These are phyloP conservation scores for Aphidius ervi DNA, from an alignment of 1,140 invertebrate genomes.

Conservation along the genomic window DNA sequence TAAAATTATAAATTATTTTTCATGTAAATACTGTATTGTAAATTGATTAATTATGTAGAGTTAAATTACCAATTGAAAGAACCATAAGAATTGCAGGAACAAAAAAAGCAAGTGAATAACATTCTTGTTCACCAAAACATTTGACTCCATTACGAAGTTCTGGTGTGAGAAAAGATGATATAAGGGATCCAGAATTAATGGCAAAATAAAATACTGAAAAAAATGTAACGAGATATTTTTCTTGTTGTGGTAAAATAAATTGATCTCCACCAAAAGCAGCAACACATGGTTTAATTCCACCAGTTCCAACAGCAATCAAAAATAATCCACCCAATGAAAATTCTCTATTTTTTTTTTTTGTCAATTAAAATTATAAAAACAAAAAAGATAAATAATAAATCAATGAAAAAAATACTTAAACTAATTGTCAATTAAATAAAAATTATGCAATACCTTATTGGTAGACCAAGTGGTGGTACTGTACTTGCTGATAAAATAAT, in stretches of 20 bases:
- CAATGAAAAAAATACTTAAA: background rate
- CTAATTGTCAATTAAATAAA: no score
- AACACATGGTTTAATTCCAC: conserved; percentile 97
- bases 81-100: conserved; percentile 85
- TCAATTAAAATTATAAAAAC: conserved; percentile 34
- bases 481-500: conserved; percentile 70
- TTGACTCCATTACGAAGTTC: conserved; percentile 75
- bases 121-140: conserved; percentile 77
- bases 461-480: conserved; percentile 58
- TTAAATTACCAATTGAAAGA: conserved; percentile 68
- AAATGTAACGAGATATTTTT: conserved; percentile 72
- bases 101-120: conserved; percentile 89
- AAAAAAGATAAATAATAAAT: conserved; percentile 3
- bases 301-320: conserved; percentile 85
- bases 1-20: background rate
- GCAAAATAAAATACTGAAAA: conserved; percentile 94
- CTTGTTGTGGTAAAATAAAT: conserved; percentile 77
- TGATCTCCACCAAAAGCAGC: conserved; percentile 97
- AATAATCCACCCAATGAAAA: conserved; percentile 75
- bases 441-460: conserved; percentile 57
- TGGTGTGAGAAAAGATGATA: conserved; percentile 88
- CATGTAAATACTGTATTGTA: no score
- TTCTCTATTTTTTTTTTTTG: conserved; percentile 50
- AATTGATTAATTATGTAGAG: background rate
- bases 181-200: conserved; percentile 86